Base-by-base conservation (phyloP, 2,888 invertebrate species). In the Parapristionchus giblindavisi region DNA sequence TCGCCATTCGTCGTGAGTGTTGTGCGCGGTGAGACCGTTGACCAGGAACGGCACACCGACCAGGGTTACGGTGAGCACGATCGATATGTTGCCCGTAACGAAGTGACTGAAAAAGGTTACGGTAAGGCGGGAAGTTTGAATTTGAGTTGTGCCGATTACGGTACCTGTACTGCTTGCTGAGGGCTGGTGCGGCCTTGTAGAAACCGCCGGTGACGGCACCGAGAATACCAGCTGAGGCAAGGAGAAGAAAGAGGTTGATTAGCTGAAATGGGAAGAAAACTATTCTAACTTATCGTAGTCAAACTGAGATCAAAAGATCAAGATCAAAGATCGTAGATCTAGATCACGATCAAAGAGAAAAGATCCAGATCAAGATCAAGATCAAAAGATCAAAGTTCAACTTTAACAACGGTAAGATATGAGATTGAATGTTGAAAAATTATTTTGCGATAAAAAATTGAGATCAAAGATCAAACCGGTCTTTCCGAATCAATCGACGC, bases 1-100 rank as follows among this genome's bases (percentile, higher is more conserved):
- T 60, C 79, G 79, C 85, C 85, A 85, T 73, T 85, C 82, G 48
- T 83, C 83, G 60, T 79, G 81, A 6, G 85, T 85, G 75, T 83
- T 81, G 66, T 85, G 74, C 21, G 76, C 77, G 17, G 85, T 82
- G 48, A 85, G 63, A 1, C 77, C 76, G 52, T 84, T 84, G 75
- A 85, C 84, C 54, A 84, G 72, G 77, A 85, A 79, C 24, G 85
- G 85, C 34, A 85, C 79, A 43, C 82, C 74, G 36, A 85, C 75
- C 85, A 85, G 85, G 24, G 85, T 85, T 61, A 83, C 78, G n/a
- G 85, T 85, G 77, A 85, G 76, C 72, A 86, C 86, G 34, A 87
- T 77, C 27, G 86, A 85, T 68, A 87, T 81, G 75, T 85, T 86
- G 58, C 87, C 87, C 24, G 87, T 87, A 38, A 87, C 87, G 68